Conservation (phyloP, 2,797 vertebrate species). For the Scolopax bukidnonensis region DNA sequence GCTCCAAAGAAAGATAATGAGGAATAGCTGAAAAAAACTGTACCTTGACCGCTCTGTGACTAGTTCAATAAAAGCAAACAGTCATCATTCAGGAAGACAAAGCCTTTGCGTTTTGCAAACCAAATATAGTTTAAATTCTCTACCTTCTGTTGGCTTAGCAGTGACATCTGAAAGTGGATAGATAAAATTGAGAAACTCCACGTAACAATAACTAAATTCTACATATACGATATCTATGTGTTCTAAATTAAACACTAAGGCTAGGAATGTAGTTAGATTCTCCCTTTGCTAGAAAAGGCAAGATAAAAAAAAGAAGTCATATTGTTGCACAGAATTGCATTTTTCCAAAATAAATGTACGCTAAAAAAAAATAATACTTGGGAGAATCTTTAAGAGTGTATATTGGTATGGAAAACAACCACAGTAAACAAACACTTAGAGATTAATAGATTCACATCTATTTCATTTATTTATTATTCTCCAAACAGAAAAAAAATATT, state of each 20-base stretch:
- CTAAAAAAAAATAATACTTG: not conserved
- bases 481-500: not conserved
- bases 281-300: not conserved
- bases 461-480: not conserved
- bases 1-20: constrained; percentile 1
- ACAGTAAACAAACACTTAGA: not conserved
- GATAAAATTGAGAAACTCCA: not conserved
- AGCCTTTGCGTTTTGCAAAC: not conserved
- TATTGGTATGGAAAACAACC: not conserved
- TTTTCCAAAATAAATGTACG: not conserved
- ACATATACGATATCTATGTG: not conserved
- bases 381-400: not conserved
- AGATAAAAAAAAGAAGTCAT: not conserved
- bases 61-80: not conserved
- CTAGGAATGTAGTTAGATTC: not conserved
- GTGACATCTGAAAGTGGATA: not conserved
- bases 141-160: not conserved
- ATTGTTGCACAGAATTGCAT: not conserved
- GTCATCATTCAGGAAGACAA: not conserved
- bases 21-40: not conserved
- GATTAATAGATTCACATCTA: not conserved
- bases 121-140: not conserved
- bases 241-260: not conserved
- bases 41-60: not conserved
- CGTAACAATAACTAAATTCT: not conserved